Base-by-base conservation (phyloP, 2,888 invertebrate species). In the Erebia aethiops region DNA sequence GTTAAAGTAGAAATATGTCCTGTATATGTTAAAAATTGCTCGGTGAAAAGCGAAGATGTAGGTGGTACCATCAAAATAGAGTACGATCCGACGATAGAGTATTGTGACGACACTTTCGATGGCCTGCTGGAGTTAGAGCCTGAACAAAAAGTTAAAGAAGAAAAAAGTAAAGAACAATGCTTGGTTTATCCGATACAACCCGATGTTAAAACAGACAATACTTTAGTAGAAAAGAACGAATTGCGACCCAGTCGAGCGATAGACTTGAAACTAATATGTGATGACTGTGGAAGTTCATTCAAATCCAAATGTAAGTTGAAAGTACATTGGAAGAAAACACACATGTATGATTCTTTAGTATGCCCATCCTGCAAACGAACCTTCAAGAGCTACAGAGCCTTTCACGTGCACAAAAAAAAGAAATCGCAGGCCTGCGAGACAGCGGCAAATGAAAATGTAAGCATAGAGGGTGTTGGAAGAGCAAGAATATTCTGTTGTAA, bases 261-360 rank as follows among this genome's bases (percentile, higher is more conserved):
- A 61, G 82, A 86, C 69, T 73, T 81, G 2, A 81, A 83, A 72
- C 70, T 88, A 1, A 79, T 84, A 76, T 89, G 87, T 56, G 77
- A 87, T 18, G 87, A 87, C 35, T 87, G 87, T 68, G 83, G 83
- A 3, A 77, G 75, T 5, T 72, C 74, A 11, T 87, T 86, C 60
- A 84, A 82, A 77, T 85, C 83, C 41, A 86, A 86, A 72, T 85
- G 84, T 67, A 86, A 86, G 73, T 71, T 87, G 16, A 70, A 83
- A 63, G 87, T 86, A 13, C 87, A 87, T 69, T 86, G 86, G 87
- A 85, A 82, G 60, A 83, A 78, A 71, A 76, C 74, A 0, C 87
- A 87, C 51, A 74, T 81, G 75, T 73, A 76, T 0, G 74, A 77
- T 26, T 74, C 76, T 4, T 75, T 86, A 5, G 74, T 82, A 9